Conservation (phyloP, 1,140 invertebrate species). For the Campoletis sonorensis region DNA sequence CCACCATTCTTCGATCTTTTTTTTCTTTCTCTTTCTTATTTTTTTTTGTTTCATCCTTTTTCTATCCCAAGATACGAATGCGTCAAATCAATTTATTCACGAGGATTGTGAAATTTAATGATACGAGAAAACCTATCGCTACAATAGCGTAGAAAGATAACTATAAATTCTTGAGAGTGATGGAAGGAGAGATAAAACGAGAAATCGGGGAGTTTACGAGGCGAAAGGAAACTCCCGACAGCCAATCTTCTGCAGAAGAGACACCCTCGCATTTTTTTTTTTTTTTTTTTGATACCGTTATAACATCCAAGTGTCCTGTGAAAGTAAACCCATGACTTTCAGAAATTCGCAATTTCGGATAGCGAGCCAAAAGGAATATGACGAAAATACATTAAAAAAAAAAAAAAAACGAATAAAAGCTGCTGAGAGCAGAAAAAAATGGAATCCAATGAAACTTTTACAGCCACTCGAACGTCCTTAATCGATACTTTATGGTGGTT, state of each 20-base stretch:
- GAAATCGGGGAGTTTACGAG: constrained; percentile 24
- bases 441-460: neutral
- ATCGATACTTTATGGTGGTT: constrained; percentile 10
- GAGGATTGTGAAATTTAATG: neutral
- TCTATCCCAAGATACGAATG: no score
- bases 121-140: neutral
- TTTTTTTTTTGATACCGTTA: no score
- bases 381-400: no score
- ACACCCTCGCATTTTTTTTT: constrained; percentile 28
- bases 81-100: neutral
- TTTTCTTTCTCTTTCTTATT: neutral
- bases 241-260: constrained; percentile 7
- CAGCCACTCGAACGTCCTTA: constrained; percentile 6
- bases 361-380: neutral
- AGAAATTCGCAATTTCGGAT: neutral
- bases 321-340: neutral
- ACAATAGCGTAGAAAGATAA: neutral
- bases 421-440: neutral
- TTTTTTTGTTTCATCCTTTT: neutral
- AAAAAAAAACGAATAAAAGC: neutral
- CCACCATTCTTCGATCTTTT: neutral
- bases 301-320: neutral
- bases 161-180: neutral
- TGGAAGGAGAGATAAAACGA: constrained; percentile 18
- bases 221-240: constrained; percentile 21